phyloP scores from a whole-genome alignment of 2,113 vertebrate genomes.

The Mellivora capensis region DNA sequence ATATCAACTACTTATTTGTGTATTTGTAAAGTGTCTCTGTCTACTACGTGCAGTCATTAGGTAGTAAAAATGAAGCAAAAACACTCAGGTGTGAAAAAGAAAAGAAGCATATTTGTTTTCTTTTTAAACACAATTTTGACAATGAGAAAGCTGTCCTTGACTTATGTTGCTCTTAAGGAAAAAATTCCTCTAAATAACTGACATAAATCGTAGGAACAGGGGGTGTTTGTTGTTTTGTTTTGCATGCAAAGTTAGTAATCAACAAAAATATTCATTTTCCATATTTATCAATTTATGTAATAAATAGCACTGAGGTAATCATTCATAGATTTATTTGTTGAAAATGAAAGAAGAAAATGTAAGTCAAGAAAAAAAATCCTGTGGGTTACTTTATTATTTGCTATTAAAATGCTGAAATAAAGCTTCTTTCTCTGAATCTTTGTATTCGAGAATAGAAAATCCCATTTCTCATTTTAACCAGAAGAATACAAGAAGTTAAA shows the following conservation, averaged over 20 bases:
- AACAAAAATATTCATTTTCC: background rate
- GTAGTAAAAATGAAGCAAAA: background rate
- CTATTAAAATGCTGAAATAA: background rate
- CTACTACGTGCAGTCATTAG: background rate
- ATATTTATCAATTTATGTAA: background rate
- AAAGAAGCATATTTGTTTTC: rapidly evolving
- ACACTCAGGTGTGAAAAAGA: background rate
- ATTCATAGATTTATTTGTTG: background rate
- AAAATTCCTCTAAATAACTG: background rate
- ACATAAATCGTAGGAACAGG: background rate
- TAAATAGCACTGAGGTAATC: background rate
- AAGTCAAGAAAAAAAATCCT: background rate
- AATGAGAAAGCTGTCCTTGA: background rate
- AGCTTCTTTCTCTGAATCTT: background rate
- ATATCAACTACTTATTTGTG: conserved; percentile 36
- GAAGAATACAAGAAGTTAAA: background rate
- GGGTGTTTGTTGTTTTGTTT: background rate
- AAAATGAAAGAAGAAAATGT: background rate
- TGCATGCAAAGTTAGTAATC: background rate
- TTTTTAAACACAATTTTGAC: background rate
- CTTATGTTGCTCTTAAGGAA: background rate
- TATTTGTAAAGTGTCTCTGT: conserved; percentile 41
- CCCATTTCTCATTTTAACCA: background rate
- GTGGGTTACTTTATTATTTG: background rate
- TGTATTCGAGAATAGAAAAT: background rate